Conservation (phyloP, 53 echinoderm and acorn worm species). For the Pentamera pediparva region DNA sequence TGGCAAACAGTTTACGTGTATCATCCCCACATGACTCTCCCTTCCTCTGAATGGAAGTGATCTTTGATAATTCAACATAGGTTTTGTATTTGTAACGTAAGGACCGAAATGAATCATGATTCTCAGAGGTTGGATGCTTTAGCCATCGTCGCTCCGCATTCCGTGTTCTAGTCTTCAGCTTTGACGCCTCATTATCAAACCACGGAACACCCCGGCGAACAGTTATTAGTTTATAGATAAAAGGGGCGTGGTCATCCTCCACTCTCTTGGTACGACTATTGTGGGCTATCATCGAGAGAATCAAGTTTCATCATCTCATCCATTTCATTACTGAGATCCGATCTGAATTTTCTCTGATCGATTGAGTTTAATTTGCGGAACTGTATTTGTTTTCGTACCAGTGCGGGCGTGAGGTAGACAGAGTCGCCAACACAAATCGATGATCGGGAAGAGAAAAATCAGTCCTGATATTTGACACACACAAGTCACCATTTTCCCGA, state of each 20-base stretch:
- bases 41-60: neutral
- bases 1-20: conserved; percentile 3
- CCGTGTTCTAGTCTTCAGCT: conserved; percentile 4
- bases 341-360: neutral
- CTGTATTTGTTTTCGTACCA: conserved; percentile 21
- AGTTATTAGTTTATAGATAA: conserved; percentile 1
- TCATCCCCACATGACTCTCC: conserved; percentile 17
- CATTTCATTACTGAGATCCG: neutral
- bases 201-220: neutral
- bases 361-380: conserved; percentile 21
- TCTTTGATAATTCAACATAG: neutral
- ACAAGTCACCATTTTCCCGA: conserved; percentile 12
- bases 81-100: conserved; percentile 3
- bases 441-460: conserved; percentile 14
- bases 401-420: conserved; percentile 11
- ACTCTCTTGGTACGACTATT: neutral
- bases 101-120: neutral
- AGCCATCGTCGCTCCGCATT: conserved; percentile 12
- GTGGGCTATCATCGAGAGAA: neutral
- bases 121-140: conserved; percentile 13
- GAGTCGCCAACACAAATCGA: neutral
- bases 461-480: neutral
- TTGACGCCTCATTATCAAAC: conserved; percentile 10
- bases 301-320: neutral
- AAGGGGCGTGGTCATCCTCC: conserved; percentile 6